Base-by-base conservation (phyloP, 2,113 vertebrate genomes). In the Baryphthengus martii region DNA sequence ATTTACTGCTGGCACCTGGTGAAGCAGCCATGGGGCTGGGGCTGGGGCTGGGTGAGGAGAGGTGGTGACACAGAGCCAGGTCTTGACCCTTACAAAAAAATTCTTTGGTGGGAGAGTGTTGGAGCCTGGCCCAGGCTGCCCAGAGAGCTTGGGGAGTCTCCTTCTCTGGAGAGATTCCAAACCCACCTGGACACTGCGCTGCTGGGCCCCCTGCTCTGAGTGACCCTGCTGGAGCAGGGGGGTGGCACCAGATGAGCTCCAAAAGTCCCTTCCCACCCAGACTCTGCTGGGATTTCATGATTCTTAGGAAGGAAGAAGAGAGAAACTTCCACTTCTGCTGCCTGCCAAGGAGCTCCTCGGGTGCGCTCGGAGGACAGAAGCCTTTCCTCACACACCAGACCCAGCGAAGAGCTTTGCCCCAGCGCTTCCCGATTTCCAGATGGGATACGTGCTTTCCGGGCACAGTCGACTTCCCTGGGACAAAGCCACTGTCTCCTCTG, bases 361-460 rank as follows among this genome's bases (percentile, higher is more conserved):
- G 28, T 56, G 45, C 0, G 4, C 35, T 3, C 39, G 4, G 56
- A 33, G 55, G 31, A 47, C 0, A 1, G 63, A 19, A 72, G 55
- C 10, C 37, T 1, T 15, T 23, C 45, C 0, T 25, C 7, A 40
- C 72, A 10, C 0, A 13, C 53, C 85, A 68, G 65, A 58, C 13
- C 50, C 47, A 9, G 42, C 11, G 0, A 58, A 11, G 20, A 86
- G 59, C 68, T 24, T 28, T 31, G 17, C 74, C 72, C 47, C 65
- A 5, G n/a, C 65, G 0, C 68, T n/a, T 26, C 84, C 74, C 6
- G 49, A 6, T 25, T 17, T 52, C 85, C 15, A 0, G 0, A 4
- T 1, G 3, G 7, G 71, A 20, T 26, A 8, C 2, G 14, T 6
- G 89, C 52, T 81, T 24, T 25, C 74, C 13, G 4, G 16, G 77